phyloP scores from a whole-genome alignment of 2,797 vertebrate genomes.

The Lepilemur ruficaudatus region DNA sequence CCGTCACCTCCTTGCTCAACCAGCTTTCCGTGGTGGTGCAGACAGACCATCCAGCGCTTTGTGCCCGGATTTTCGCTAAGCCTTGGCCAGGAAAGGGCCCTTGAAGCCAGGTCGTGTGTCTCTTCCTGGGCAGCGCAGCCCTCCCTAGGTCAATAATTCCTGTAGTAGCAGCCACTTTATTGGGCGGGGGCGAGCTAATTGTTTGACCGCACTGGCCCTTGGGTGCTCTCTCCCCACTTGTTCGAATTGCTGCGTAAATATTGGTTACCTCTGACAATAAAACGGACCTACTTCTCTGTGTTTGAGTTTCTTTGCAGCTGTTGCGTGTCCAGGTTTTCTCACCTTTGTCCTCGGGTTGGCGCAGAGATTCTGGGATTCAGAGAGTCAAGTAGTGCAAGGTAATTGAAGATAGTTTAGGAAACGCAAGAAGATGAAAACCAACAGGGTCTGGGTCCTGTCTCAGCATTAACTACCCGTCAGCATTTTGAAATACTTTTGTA shows the following conservation, averaged over 20 bases:
- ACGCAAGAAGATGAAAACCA: too few relatives aligned
- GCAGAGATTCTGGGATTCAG: background rate
- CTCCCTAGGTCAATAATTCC: too few relatives aligned
- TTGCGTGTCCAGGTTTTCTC: background rate
- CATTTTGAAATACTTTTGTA: too few relatives aligned
- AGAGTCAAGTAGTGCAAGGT: background rate
- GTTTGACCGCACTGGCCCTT: background rate
- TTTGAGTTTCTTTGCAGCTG: background rate
- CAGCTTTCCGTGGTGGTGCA: conserved; percentile 84
- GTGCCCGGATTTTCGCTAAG: background rate
- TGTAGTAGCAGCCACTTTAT: background rate
- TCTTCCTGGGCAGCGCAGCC: too few relatives aligned
- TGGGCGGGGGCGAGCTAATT: background rate
- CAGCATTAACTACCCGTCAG: too few relatives aligned
- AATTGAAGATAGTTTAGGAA: background rate
- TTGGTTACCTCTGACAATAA: background rate
- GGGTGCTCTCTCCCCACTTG: too few relatives aligned
- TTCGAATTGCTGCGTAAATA: background rate
- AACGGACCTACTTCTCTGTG: background rate
- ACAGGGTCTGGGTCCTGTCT: too few relatives aligned
- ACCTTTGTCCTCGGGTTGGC: background rate
- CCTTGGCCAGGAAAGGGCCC: background rate
- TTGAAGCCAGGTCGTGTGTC: background rate
- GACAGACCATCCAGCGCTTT: conserved; percentile 31
- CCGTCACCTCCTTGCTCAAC: conserved; percentile 87